phyloP scores from a whole-genome alignment of 1,140 invertebrate genomes.

The Triops longicaudatus region DNA sequence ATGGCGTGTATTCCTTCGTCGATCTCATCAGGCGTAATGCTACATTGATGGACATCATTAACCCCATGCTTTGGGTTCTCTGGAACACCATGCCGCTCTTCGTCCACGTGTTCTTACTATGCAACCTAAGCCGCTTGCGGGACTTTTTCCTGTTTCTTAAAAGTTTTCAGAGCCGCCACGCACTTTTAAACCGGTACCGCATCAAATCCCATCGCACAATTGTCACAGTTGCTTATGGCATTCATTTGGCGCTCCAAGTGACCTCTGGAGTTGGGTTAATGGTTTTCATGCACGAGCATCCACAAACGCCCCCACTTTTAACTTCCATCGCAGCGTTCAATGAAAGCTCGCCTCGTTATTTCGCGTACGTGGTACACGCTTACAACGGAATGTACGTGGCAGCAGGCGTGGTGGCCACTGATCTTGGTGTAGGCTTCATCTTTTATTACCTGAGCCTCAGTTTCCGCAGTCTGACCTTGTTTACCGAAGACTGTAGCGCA shows the following conservation, averaged over 20 bases:
- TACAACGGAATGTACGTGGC: not conserved
- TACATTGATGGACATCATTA: not conserved
- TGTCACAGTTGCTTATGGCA: not conserved
- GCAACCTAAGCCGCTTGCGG: not conserved
- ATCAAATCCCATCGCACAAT: not conserved
- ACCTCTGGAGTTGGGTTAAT: not conserved
- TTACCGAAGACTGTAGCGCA: not conserved
- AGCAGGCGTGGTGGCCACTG: not conserved
- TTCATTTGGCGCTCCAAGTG: not conserved
- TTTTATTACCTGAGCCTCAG: not conserved
- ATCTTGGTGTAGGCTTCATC: not conserved
- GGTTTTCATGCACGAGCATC: not conserved
- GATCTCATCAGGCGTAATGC: not conserved
- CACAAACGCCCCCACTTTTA: not conserved
- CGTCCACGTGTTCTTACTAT: not conserved
- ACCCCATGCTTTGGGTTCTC: not conserved
- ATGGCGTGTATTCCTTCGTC: not conserved
- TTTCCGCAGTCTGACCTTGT: not conserved
- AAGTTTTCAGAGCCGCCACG: not conserved
- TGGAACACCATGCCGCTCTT: not conserved
- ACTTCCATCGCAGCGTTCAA: not conserved
- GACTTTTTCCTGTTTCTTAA: not conserved
- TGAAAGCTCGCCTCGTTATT: not conserved
- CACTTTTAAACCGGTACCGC: not conserved
- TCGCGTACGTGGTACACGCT: not conserved